Evolutionary conservation across 2,888 invertebrate species (phyloP), one percentile per base, ranked within the genome.

Genomic region (Ceriagrion tenellum): DNA sequence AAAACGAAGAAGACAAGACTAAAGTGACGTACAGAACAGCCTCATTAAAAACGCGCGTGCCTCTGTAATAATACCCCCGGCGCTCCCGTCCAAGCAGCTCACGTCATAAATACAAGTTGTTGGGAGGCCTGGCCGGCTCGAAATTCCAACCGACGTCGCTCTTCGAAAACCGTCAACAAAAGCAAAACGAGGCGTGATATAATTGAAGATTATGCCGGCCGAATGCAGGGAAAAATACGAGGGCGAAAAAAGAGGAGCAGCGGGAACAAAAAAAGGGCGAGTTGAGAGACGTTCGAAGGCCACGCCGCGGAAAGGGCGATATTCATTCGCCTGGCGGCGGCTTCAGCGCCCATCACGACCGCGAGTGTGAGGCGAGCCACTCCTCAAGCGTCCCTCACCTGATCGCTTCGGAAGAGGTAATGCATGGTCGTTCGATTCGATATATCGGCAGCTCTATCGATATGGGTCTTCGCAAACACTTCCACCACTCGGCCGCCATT

Each of bases 171-270:
- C 81, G 35, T 18, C 81, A 81, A 35, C 81, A 81, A 81, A 35
- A 81, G 26, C 81, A 81, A 81, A 81, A 81, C 30, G 81, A 81
- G 81, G 16, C 81, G 35, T 16, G 81, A 81, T 81, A 81, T 81
- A 81, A 81, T 35, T 81, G 81, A 81, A 35, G 81, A 81, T 81
- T 81, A 81, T 81, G 81, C 81, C 81, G 30, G 35, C 16, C 30
- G 81, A 81, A 81, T 18, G 35, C 35, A 81, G 35, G 35, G 81
- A 81, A 81, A 81, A 81, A 81, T 35, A 81, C 3, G 30, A 81
- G 81, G 81, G 35, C 16, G 81, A 81, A 81, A 35, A 35, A 81
- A 35, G 81, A 81, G 13, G 35, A 16, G n/a, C 69, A 18, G 69
- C 69, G 12, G 59, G 69, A 69, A n/a, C 69, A 69, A 81, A 81